Percentiles rank a stretch among this genome's conserved stretches.
Evolutionary conservation across 2,888 invertebrate species (phyloP).

Genomic region (Tipula vernalis): DNA sequence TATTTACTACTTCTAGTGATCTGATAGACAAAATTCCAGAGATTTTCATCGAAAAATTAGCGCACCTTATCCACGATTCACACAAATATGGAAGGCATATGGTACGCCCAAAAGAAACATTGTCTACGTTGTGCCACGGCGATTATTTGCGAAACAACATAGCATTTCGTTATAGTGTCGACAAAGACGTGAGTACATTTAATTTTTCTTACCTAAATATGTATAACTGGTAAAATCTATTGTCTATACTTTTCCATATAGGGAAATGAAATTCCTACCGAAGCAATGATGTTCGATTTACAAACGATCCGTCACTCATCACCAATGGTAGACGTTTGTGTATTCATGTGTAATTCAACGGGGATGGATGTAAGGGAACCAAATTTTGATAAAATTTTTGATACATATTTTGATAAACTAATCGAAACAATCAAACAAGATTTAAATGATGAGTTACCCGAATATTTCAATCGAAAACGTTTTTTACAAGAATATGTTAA

Average conservation of each 20-base stretch:
- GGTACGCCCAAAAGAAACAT: constrained; percentile 27
- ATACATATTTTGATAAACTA: constrained; percentile 25
- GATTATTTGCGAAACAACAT: constrained; percentile 33
- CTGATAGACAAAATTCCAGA: constrained; percentile 21
- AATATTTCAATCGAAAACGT: constrained; percentile 15
- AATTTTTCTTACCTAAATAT: neutral
- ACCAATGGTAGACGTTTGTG: constrained; percentile 30
- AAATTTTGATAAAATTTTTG: constrained; percentile 27
- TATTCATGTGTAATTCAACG: constrained; percentile 26
- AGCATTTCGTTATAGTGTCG: constrained; percentile 26
- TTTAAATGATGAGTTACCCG: constrained; percentile 20
- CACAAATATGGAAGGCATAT: constrained; percentile 22
- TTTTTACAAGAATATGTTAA: constrained; percentile 28
- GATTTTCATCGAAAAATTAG: constrained; percentile 22
- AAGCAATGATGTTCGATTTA: constrained; percentile 33
- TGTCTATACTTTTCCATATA: constrained; percentile 11
- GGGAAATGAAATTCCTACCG: constrained; percentile 21
- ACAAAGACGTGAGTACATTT: constrained; percentile 12
- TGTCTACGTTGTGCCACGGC: constrained; percentile 30
- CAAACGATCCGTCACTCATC: constrained; percentile 31
- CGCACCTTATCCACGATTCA: constrained; percentile 17
- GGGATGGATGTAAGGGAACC: constrained; percentile 24
- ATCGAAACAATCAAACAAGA: constrained; percentile 17
- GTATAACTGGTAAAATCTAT: neutral
- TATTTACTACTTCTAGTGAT: constrained; percentile 15